phyloP scores from a whole-genome alignment of 2,113 vertebrate genomes.

The Panthera uncia region DNA sequence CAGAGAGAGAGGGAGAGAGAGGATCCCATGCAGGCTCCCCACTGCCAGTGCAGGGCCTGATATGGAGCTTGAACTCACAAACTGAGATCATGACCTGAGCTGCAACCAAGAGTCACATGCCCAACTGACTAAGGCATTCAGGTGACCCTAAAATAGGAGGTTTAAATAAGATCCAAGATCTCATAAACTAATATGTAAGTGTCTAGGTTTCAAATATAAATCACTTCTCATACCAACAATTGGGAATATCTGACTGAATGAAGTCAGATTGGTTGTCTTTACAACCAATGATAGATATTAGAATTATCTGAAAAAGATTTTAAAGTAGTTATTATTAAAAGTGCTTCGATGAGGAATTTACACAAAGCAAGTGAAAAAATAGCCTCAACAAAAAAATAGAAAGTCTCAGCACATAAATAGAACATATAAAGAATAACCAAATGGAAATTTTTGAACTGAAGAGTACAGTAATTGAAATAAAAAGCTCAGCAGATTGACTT shows the following conservation, averaged over 20 bases:
- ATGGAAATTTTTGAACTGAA: not conserved
- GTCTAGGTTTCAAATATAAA: not conserved
- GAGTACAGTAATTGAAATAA: not conserved
- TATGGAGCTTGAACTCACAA: no score
- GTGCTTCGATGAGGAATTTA: not conserved
- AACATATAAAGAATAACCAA: not conserved
- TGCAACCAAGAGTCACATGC: no score
- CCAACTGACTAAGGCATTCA: no score
- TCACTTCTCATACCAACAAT: not conserved
- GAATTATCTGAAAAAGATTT: not conserved
- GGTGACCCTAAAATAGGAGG: not conserved
- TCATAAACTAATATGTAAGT: not conserved
- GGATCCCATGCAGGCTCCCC: no score
- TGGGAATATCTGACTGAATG: not conserved
- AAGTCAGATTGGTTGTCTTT: not conserved
- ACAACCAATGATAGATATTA: not conserved
- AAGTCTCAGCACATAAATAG: slow-evolving; percentile 6
- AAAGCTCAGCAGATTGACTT: not conserved
- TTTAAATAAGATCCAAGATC: not conserved
- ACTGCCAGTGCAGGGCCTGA: no score
- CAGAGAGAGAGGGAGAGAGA: no score
- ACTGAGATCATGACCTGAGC: no score
- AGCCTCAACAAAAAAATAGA: not conserved
- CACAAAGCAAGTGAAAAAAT: not conserved
- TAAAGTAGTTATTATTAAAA: not conserved